Percentiles rank a stretch among this genome's conserved stretches.
Evolutionary conservation across 2,797 vertebrate genomes (phyloP).

Genomic region (Tragelaphus oryx): DNA sequence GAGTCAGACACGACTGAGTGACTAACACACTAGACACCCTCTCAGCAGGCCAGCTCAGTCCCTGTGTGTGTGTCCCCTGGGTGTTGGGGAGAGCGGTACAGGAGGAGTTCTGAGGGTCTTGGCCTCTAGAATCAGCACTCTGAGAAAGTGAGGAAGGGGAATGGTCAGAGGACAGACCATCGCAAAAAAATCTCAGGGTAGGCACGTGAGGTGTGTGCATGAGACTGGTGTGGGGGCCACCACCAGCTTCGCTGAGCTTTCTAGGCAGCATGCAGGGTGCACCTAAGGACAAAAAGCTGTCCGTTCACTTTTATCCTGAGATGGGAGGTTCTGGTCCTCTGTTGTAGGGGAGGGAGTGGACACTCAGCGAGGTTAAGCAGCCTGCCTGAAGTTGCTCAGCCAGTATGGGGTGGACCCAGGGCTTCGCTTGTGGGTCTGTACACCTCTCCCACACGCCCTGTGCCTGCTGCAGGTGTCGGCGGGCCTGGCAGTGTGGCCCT

Average conservation of each 20-base stretch:
- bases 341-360: background rate
- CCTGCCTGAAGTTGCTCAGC: background rate
- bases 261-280: background rate
- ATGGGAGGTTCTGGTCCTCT: background rate
- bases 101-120: background rate
- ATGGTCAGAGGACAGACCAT: too few relatives aligned
- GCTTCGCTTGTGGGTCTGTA: background rate
- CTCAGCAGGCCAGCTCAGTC: background rate
- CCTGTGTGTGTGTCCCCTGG: background rate
- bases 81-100: accelerated
- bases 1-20: background rate
- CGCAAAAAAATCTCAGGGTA: background rate
- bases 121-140: background rate
- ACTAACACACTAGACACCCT: background rate
- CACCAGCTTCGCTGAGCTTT: accelerated
- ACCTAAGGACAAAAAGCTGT: background rate
- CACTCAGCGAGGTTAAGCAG: background rate
- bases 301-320: background rate
- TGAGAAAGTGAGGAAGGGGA: background rate
- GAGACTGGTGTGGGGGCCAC: background rate
- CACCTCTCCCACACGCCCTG: accelerated
- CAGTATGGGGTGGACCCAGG: background rate
- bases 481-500: background rate
- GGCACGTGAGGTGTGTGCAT: background rate
- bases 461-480: accelerated